Conservation (phyloP, 2,888 invertebrate genomes). For the Drosophila paramelanica region DNA sequence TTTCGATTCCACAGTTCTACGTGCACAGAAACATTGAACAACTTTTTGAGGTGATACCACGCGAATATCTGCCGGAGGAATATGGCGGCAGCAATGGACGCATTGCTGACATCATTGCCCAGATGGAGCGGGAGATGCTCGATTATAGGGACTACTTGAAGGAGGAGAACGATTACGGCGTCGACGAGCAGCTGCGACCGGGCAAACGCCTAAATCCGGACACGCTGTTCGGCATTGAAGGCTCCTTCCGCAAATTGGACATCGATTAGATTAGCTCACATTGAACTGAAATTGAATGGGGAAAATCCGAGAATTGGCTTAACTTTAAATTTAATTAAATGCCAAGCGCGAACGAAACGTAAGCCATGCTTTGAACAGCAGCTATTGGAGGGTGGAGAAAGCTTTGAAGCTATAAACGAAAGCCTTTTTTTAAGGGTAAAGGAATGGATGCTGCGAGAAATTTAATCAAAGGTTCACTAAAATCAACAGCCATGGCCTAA, state of each 20-base stretch:
- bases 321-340: conserved; percentile 13
- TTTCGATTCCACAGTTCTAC: conserved; percentile 84
- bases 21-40: conserved; percentile 84
- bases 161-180: conserved; percentile 72
- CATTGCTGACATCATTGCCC: conserved; percentile 71
- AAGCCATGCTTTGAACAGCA: background rate
- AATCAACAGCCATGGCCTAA: background rate
- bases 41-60: conserved; percentile 86
- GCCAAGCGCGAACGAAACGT: background rate
- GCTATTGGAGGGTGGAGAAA: background rate
- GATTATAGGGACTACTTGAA: conserved; percentile 63
- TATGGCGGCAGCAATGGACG: conserved; percentile 88
- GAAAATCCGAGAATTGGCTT: conserved; percentile 4
- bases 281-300: conserved; percentile 29
- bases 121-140: conserved; percentile 60
- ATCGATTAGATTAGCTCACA: conserved; percentile 65
- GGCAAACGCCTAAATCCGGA: conserved; percentile 62
- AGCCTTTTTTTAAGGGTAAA: background rate
- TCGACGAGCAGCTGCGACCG: conserved; percentile 71
- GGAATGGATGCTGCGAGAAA: background rate
- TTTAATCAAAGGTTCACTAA: too few relatives aligned
- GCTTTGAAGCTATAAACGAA: too few relatives aligned
- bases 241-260: conserved; percentile 81
- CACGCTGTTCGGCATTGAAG: conserved; percentile 75
- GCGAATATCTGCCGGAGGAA: conserved; percentile 87